Evolutionary conservation across 1,140 invertebrate species (phyloP).

Genomic region (Heterodera carotae): DNA sequence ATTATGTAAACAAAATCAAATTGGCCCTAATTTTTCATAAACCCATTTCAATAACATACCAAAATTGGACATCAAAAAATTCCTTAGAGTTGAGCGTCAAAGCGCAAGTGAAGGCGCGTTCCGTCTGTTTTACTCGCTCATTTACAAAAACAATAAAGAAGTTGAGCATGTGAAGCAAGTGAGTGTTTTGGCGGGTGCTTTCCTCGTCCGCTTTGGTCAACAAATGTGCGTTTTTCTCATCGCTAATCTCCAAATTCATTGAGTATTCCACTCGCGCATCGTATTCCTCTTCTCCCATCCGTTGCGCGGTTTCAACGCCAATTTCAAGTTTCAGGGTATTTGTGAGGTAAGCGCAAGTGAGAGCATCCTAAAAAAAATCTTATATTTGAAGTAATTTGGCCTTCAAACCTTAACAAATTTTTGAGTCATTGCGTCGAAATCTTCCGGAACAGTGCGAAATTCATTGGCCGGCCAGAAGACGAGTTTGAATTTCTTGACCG

Average conservation of each 20-base stretch:
- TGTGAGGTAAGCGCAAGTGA: slow-evolving; percentile 18
- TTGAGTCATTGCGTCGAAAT: slow-evolving; percentile 30
- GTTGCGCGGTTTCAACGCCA: slow-evolving; percentile 16
- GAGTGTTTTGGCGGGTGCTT: neutral
- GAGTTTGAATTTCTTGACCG: slow-evolving; percentile 35
- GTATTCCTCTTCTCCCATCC: slow-evolving; percentile 35
- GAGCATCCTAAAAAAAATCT: slow-evolving; percentile 29
- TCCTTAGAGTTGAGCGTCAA: slow-evolving; percentile 27
- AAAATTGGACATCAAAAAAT: slow-evolving; percentile 35
- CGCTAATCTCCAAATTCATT: slow-evolving; percentile 18
- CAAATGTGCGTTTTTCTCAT: slow-evolving; percentile 13
- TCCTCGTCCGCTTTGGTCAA: slow-evolving; percentile 6
- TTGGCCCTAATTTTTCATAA: too few relatives aligned
- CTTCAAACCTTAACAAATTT: slow-evolving; percentile 31
- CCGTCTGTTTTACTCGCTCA: slow-evolving; percentile 8
- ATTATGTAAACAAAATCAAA: slow-evolving; percentile 7
- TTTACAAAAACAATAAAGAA: slow-evolving; percentile 32
- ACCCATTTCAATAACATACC: too few relatives aligned
- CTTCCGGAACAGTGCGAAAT: slow-evolving; percentile 20
- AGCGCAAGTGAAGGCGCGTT: slow-evolving; percentile 22
- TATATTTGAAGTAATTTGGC: slow-evolving; percentile 4
- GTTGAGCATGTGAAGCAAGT: slow-evolving; percentile 29
- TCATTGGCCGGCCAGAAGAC: slow-evolving; percentile 37
- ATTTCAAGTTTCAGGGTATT: slow-evolving; percentile 28
- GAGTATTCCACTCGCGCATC: slow-evolving; percentile 39